Base-by-base conservation (phyloP, 2,888 invertebrate genomes). In the Cerceris rybyensis region DNA sequence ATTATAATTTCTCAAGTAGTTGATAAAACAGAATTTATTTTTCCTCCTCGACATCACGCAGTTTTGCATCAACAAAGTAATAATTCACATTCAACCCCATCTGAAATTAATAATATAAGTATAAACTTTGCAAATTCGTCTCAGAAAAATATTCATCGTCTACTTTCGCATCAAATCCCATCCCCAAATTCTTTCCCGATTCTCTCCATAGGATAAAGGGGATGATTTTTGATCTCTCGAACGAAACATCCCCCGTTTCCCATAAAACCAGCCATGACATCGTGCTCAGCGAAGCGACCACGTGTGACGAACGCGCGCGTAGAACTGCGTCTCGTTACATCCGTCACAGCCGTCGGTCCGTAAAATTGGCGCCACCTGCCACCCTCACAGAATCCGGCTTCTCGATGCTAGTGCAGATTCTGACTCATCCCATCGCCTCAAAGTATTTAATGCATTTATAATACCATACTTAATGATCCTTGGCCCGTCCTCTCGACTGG, bases 291-390 rank as follows among this genome's bases (percentile, higher is more conserved):
- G 82, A 82, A 81, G 81, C 86, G 85, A 82, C 84, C 81, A 84
- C 85, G 82, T 85, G 83, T 81, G 81, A 81, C 86, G 86, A 80
- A 85, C 80, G 74, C 58, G 69, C 81, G 72, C 81, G 68, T 74
- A 68, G 74, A 70, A 72, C 79, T 67, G 83, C 80, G 82, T 89
- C 89, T 88, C 88, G 90, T 91, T 89, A 90, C 91, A 92, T 92
- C 92, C 92, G 92, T 92, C 92, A 92, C 89, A 90, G 87, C 87
- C 92, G 90, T 87, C 88, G 92, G 91, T 88, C 91, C 92, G 92
- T 92, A 90, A 92, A 92, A 92, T 92, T 92, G 88, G 89, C 88
- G 92, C 92, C 92, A 92, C 92, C 92, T 92, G 92, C 91, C 92
- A 91, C 92, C 92, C 90, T 88, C 86, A 76, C 77, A 75, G 75